Conservation (phyloP, 2,797 vertebrate species). For the Sciurus carolinensis region DNA sequence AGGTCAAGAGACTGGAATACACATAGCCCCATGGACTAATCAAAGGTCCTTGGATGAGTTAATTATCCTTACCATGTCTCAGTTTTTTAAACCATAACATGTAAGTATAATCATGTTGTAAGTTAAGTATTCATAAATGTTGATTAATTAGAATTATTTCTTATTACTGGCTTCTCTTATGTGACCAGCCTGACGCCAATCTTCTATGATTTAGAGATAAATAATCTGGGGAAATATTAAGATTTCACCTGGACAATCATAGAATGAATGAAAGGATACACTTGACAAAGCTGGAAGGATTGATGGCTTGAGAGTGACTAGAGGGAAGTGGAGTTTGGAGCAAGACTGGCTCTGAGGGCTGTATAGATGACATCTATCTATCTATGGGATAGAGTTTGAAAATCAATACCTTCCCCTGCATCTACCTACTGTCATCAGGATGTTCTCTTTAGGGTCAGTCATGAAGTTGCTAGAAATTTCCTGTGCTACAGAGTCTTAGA, state of each 20-base stretch:
- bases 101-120: background rate
- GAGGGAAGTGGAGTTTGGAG: background rate
- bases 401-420: background rate
- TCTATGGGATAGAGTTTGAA: background rate
- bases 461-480: background rate
- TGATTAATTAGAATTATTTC: background rate
- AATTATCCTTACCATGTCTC: background rate
- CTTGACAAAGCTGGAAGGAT: background rate
- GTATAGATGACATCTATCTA: background rate
- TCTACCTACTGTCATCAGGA: background rate
- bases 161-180: background rate
- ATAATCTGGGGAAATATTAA: background rate
- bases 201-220: background rate
- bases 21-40: background rate
- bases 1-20: background rate
- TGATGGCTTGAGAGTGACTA: background rate
- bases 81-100: conserved; percentile 20
- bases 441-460: background rate
- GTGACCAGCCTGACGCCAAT: background rate
- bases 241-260: background rate
- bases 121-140: background rate
- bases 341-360: background rate
- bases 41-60: background rate
- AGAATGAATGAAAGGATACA: background rate
- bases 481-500: background rate